A percentile compares a stretch with the other conserved stretches of the same genome.
phyloP scores from a whole-genome alignment of 2,797 vertebrate genomes.

The Premnoplex brunnescens region DNA sequence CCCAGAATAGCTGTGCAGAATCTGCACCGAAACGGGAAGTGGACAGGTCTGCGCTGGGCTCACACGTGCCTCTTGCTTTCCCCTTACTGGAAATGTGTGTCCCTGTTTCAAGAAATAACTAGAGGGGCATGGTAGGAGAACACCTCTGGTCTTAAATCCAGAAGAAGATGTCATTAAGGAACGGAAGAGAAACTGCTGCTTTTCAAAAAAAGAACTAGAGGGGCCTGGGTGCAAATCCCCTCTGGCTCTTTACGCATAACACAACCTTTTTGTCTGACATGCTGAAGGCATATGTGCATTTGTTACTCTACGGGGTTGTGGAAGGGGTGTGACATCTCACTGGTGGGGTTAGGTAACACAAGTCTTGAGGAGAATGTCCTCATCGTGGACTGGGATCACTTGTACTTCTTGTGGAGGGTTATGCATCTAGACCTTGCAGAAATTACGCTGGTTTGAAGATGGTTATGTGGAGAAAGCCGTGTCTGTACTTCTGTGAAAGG shows the following conservation, averaged over 20 bases:
- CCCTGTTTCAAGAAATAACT: not conserved
- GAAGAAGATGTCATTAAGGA: not conserved
- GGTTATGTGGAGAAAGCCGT: not conserved
- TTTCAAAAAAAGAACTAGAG: conserved; percentile 1
- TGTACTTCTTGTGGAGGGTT: not conserved
- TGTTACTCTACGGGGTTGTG: not conserved
- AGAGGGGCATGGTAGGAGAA: not conserved
- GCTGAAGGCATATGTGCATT: not conserved
- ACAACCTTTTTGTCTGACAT: not conserved
- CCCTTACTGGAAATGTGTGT: not conserved
- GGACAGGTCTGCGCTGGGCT: not conserved
- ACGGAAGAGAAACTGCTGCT: not conserved
- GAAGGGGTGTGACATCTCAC: not conserved
- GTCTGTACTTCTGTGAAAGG: not conserved
- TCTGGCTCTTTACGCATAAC: not conserved
- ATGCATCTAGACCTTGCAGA: not conserved
- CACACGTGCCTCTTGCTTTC: not conserved
- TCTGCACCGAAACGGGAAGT: conserved; percentile 42
- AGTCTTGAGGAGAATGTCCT: not conserved
- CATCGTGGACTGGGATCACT: accelerated
- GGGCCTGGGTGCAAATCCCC: not conserved
- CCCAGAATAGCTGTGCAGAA: conserved; percentile 35
- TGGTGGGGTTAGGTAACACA: not conserved
- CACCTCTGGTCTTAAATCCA: not conserved
- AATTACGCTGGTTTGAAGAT: not conserved